Base-by-base conservation (phyloP, 2,113 vertebrate genomes). In the Eulacestoma nigropectus region DNA sequence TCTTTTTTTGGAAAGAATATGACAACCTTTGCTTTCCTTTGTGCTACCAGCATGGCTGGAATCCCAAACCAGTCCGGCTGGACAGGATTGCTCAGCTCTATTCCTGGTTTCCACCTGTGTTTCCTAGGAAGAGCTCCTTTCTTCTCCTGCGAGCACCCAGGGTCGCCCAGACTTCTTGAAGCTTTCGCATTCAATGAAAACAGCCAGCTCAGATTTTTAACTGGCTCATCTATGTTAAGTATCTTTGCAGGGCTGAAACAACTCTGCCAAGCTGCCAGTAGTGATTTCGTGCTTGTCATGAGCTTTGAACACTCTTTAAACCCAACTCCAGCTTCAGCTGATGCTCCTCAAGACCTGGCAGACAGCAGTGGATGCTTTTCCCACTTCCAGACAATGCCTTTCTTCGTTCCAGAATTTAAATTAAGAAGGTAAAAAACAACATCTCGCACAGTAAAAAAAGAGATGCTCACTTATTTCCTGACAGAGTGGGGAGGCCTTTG, bases 381-480 rank as follows among this genome's bases (percentile, higher is more conserved):
- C 87, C 20, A 16, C 62, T 46, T 39, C 53, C 69, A 79, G 63
- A 49, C 59, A 90, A 67, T 32, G 39, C 39, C 18, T 80, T 27
- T 8, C 70, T 78, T 91, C 69, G 0, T 74, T 88, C 69, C 90
- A 84, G 64, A 42, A 33, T 13, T 73, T 30, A 16, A 20, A 60
- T 74, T 33, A 5, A 37, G 27, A 37, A 12, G 60, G 65, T 67
- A 59, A 47, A 91, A 89, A 50, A 59, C 68, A 93, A 33, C 62
- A 72, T 80, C 59, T 87, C 80, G 50, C 21, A 47, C n/a, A 64
- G 88, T n/a, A 73, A 95, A 68, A 62, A 74, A 42, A 78, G 85
- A 88, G 85, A 87, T 49, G 73, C 77, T 95, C 47, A 4, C 63
- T 93, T 55, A 21, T 96, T 89, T 96, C 55, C 87, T 95, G 89